A percentile compares a stretch with the other conserved stretches of the same genome.
Conservation (phyloP, 2,113 vertebrate genomes). For the Antechinus flavipes region DNA sequence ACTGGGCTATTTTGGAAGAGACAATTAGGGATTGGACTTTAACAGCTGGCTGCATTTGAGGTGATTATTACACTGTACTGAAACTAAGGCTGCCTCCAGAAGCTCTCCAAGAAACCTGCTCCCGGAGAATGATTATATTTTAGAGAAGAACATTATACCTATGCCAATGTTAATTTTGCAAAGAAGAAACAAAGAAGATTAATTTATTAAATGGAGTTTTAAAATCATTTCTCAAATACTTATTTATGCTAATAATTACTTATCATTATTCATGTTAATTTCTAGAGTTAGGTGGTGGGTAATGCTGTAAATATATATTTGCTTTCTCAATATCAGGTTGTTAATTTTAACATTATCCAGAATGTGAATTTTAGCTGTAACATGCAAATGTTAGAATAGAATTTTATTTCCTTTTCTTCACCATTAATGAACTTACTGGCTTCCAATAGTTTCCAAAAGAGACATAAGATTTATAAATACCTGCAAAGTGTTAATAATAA, state of each 20-base stretch:
- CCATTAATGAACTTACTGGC: slow-evolving; percentile 60
- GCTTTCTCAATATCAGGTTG: slow-evolving; percentile 45
- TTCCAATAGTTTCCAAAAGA: slow-evolving; percentile 54
- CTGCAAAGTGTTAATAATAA: slow-evolving; percentile 47
- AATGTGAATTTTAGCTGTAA: slow-evolving; percentile 59
- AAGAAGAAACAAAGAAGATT: not conserved
- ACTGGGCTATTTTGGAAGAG: no score
- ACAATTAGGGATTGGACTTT: no score
- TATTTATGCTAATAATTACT: not conserved
- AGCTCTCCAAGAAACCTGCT: no score
- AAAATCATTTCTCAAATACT: not conserved
- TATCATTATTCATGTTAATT: not conserved
- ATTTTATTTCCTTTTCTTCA: slow-evolving; percentile 64
- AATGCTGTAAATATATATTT: slow-evolving; percentile 62
- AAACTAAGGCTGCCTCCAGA: no score
- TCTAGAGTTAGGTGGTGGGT: not conserved
- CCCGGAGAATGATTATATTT: no score
- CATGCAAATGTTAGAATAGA: slow-evolving; percentile 48
- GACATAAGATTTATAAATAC: slow-evolving; percentile 53
- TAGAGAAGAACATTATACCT: not conserved
- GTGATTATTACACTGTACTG: no score
- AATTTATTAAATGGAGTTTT: not conserved
- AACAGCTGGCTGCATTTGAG: no score
- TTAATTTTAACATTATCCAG: slow-evolving; percentile 52
- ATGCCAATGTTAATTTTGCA: not conserved